Evolutionary conservation across 2,797 vertebrate genomes (phyloP).

Genomic region (Bovichtus diacanthus): DNA sequence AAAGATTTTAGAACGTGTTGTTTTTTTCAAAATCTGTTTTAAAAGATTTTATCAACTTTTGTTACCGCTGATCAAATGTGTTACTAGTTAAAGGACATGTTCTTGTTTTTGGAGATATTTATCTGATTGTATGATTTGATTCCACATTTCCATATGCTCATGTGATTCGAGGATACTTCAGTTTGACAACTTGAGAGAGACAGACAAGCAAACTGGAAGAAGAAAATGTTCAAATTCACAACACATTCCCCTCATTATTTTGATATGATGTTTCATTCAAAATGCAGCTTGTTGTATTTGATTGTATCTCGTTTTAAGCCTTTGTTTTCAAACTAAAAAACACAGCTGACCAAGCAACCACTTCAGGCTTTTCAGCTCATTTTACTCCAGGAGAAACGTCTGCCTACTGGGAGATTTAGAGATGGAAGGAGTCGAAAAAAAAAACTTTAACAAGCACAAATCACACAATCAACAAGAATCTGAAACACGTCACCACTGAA

Average conservation of each 20-base stretch:
- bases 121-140: not conserved
- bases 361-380: not conserved
- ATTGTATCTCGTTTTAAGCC: constrained; percentile 13
- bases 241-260: constrained; percentile 26
- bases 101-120: constrained; percentile 13
- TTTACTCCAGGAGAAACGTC: not conserved
- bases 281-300: not conserved
- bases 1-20: not conserved
- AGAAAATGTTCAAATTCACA: constrained; percentile 28
- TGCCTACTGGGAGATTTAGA: not conserved
- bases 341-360: not conserved
- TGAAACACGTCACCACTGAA: not conserved
- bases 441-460: not conserved
- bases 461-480: not conserved
- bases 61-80: no score
- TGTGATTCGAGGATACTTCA: constrained; percentile 5
- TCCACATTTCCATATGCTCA: constrained; percentile 7
- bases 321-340: constrained; percentile 5
- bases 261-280: constrained; percentile 32
- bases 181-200: constrained; percentile 6
- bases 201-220: not conserved
- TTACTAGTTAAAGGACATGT: not conserved
- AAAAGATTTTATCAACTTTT: not conserved
- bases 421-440: not conserved
- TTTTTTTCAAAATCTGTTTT: not conserved